Conservation (phyloP, 1,140 invertebrate genomes). For the Sitobion miscanthi region DNA sequence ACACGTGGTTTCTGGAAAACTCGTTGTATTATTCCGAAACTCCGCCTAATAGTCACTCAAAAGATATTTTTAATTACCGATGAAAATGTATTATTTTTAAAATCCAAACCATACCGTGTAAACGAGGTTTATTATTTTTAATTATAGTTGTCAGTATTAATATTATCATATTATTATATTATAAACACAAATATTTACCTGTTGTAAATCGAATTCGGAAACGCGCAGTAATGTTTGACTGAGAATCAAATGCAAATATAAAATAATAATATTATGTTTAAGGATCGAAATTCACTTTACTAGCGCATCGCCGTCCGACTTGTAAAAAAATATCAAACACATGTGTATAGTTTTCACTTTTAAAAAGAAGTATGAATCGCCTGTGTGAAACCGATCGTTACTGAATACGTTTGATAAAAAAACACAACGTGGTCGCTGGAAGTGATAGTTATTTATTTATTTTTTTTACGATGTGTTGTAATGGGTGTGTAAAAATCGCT, state of each 20-base stretch:
- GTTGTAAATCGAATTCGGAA: neutral
- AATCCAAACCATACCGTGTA: too few species aligned
- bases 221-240: neutral
- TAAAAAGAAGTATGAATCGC: neutral
- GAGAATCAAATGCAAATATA: neutral
- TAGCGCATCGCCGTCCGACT: neutral
- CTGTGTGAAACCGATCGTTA: constrained; percentile 13
- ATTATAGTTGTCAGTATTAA: too few species aligned
- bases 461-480: neutral
- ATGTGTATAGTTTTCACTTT: neutral
- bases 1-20: neutral
- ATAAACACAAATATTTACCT: neutral
- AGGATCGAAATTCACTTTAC: neutral
- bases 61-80: neutral
- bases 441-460: neutral
- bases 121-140: too few species aligned
- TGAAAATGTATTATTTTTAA: too few species aligned
- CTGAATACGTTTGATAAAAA: neutral
- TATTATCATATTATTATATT: too few species aligned
- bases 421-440: neutral
- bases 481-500: constrained; percentile 39
- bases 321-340: neutral
- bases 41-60: too few species aligned
- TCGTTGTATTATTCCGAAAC: neutral
- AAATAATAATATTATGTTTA: neutral